A percentile compares a stretch with the other conserved stretches of the same genome.
Evolutionary conservation across 2,888 invertebrate genomes (phyloP).

Genomic region (Drosophila atripex): DNA sequence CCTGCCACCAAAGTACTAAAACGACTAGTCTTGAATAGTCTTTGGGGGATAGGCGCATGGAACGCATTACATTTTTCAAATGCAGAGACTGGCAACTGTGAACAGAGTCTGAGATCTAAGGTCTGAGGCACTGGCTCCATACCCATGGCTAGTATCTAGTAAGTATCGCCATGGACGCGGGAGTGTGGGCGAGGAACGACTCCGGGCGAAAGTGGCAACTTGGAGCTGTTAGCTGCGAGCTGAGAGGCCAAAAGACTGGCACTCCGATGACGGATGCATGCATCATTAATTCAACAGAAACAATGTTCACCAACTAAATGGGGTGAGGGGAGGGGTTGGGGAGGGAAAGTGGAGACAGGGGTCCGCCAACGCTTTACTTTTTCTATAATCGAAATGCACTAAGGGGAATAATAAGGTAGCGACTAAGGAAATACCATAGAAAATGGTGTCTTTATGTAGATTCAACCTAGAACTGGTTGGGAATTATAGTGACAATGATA

Average conservation of each 20-base stretch:
- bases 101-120: background rate
- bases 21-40: background rate
- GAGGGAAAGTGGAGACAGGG: conserved; percentile 12
- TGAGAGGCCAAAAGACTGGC: conserved; percentile 38
- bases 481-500: background rate
- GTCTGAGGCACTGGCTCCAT: conserved; percentile 6
- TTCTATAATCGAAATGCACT: conserved; percentile 33
- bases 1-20: background rate
- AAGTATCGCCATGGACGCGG: conserved; percentile 11
- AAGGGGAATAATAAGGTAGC: background rate
- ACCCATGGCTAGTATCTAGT: background rate
- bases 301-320: conserved; percentile 45
- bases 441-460: background rate
- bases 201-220: conserved; percentile 65
- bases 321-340: conserved; percentile 3
- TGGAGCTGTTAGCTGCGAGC: background rate
- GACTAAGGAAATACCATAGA: background rate
- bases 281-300: conserved; percentile 75
- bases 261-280: conserved; percentile 78
- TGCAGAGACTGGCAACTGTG: conserved; percentile 36
- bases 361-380: conserved; percentile 32
- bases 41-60: conserved; percentile 46
- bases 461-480: background rate
- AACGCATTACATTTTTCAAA: conserved; percentile 68
- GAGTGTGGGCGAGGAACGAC: conserved; percentile 50